These are phyloP conservation scores for Schlechtendalia chinensis DNA, from an alignment of 1,140 invertebrate species.

Conservation along the genomic window DNA sequence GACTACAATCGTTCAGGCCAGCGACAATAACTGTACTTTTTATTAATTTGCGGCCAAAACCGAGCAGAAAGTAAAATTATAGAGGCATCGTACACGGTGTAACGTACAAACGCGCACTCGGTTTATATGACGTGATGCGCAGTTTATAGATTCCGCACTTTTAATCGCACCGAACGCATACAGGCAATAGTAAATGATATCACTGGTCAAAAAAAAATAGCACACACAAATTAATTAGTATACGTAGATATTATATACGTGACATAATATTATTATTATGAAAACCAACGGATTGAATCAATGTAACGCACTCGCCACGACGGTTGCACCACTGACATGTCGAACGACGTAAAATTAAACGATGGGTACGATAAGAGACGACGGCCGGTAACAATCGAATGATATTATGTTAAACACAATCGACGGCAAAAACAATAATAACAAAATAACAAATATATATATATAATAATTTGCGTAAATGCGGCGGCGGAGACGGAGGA, in stretches of 20 bases:
- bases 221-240: neutral
- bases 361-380: neutral
- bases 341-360: neutral
- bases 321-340: neutral
- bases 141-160: neutral
- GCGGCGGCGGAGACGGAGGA: constrained; percentile 14
- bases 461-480: neutral
- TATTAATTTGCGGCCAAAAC: neutral
- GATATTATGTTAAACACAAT: neutral
- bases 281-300: neutral
- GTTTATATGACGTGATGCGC: neutral
- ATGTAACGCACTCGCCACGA: neutral
- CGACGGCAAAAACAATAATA: neutral
- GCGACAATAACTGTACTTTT: neutral
- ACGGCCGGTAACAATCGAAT: neutral
- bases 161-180: neutral
- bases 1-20: neutral
- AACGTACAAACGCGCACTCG: neutral
- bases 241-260: neutral
- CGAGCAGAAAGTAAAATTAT: neutral
- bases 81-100: neutral
- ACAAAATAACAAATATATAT: neutral
- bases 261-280: neutral
- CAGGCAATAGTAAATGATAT: neutral
- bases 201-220: neutral